Evolutionary conservation across 2,888 invertebrate genomes (phyloP).

Genomic region (Thysanoteuthis rhombus): DNA sequence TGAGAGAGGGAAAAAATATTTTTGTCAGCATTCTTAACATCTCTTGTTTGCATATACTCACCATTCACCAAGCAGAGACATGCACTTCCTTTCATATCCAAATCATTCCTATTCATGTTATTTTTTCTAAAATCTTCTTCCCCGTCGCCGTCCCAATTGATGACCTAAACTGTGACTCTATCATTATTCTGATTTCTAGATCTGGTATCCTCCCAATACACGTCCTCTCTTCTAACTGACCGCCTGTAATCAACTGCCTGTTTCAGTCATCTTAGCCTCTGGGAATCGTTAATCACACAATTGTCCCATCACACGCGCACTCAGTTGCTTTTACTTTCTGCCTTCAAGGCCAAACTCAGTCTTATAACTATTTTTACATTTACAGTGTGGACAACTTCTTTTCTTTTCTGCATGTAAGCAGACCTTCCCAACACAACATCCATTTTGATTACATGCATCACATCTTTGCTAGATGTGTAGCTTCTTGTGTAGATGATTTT

Average conservation of each 20-base stretch:
- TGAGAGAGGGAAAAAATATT: no score
- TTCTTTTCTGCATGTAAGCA: neutral
- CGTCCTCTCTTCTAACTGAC: neutral
- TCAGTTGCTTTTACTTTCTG: neutral
- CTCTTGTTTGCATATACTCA: no score
- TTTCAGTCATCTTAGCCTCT: neutral
- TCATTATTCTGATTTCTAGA: neutral
- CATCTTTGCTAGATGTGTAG: no score
- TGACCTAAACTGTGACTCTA: neutral
- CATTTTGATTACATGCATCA: no score
- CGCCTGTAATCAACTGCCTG: neutral
- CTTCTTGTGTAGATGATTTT: no score
- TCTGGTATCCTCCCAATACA: neutral
- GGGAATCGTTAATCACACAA: neutral
- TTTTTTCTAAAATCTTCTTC: neutral
- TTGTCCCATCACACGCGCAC: neutral
- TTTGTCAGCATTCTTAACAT: no score
- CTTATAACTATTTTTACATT: neutral
- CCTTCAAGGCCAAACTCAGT: neutral
- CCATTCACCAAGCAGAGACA: neutral
- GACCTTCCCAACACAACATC: neutral
- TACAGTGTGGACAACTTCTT: neutral
- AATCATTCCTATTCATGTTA: neutral
- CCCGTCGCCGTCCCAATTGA: neutral
- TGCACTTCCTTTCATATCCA: neutral